Percentiles rank a stretch among this genome's conserved stretches.
Evolutionary conservation across 2,888 invertebrate species (phyloP).

Genomic region (Eupithecia centaureata): DNA sequence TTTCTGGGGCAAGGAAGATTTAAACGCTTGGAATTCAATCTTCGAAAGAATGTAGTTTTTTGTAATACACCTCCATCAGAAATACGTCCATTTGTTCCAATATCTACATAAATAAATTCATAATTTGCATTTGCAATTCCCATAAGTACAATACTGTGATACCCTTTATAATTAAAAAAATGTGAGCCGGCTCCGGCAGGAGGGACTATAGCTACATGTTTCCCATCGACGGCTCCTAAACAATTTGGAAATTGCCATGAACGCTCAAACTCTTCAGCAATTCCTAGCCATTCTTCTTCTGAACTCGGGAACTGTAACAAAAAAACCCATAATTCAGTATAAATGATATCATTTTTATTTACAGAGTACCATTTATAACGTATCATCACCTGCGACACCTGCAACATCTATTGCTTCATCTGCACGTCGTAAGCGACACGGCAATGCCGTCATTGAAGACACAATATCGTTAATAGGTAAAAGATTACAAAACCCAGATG

Average conservation of each 20-base stretch:
- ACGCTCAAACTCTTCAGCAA: conserved; percentile 27
- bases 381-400: conserved; percentile 26
- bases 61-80: conserved; percentile 40
- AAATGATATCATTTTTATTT: conserved; percentile 26
- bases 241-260: conserved; percentile 31
- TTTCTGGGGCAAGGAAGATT: conserved; percentile 24
- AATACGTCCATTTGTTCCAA: conserved; percentile 41
- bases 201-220: conserved; percentile 29
- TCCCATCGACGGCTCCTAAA: conserved; percentile 33
- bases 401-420: conserved; percentile 27
- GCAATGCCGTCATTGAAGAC: conserved; percentile 21
- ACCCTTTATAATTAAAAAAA: conserved; percentile 52
- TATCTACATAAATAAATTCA: conserved; percentile 49
- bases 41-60: conserved; percentile 30
- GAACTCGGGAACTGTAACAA: conserved; percentile 34
- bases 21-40: conserved; percentile 20
- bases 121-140: conserved; percentile 56
- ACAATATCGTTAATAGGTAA: conserved; percentile 25
- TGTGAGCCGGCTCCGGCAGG: conserved; percentile 21
- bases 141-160: conserved; percentile 54
- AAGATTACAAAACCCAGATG: conserved; percentile 35
- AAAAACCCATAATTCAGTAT: conserved; percentile 25
- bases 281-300: conserved; percentile 28
- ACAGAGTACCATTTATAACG: conserved; percentile 22
- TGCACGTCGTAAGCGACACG: conserved; percentile 27